Percentiles rank a stretch among this genome's conserved stretches.
phyloP scores from a whole-genome alignment of 2,113 vertebrate species.

The Onychostruthus taczanowskii region DNA sequence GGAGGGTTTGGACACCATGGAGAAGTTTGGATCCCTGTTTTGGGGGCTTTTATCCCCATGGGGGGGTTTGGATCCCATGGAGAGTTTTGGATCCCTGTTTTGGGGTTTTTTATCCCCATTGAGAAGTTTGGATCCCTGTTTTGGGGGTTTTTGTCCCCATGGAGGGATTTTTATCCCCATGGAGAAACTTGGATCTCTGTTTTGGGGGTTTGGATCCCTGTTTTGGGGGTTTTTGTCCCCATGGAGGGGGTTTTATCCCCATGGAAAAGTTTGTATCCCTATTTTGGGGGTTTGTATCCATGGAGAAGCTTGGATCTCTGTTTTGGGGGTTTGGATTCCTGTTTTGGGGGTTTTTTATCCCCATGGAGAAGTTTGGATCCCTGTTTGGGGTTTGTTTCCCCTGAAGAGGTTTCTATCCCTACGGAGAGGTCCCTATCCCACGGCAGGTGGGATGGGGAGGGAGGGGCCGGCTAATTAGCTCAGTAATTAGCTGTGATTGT shows the following conservation, averaged over 20 bases:
- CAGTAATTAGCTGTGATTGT: not conserved
- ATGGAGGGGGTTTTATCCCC: not conserved
- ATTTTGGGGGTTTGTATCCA: not conserved
- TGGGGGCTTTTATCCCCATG: too few species aligned
- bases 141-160: too few species aligned
- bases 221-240: not conserved
- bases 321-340: too few species aligned
- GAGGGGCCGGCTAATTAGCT: not conserved
- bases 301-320: too few species aligned
- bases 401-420: not conserved
- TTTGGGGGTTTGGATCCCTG: not conserved
- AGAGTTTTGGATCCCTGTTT: not conserved
- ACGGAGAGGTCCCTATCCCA: not conserved
- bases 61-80: too few species aligned
- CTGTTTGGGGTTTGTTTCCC: not conserved
- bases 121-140: not conserved
- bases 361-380: too few species aligned
- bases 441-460: not conserved
- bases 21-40: not conserved
- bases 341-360: too few species aligned
- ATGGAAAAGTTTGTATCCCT: accelerated
- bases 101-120: not conserved
- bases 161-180: too few species aligned
- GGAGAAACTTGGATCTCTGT: accelerated
- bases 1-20: too few species aligned